A percentile compares a stretch with the other conserved stretches of the same genome.
Evolutionary conservation across 2,888 invertebrate species (phyloP).

Genomic region (Latrodectus hesperus): DNA sequence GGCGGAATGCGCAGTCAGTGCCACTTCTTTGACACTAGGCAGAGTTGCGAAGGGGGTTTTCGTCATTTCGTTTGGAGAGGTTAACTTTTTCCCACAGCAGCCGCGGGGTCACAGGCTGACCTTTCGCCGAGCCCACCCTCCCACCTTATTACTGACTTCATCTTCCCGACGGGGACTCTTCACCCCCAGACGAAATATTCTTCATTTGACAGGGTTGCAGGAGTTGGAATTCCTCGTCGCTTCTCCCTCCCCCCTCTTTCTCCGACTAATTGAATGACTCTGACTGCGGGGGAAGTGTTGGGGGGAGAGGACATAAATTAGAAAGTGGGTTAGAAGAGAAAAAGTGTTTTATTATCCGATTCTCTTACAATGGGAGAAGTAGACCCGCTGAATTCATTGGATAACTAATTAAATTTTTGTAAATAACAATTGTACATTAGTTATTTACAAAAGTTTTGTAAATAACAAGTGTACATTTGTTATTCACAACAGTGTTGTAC

Average conservation of each 20-base stretch:
- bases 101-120: conserved; percentile 54
- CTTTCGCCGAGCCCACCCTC: conserved; percentile 42
- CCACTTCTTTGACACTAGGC: background rate
- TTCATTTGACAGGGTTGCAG: conserved; percentile 52
- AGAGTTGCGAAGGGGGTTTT: conserved; percentile 37
- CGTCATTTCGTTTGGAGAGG: conserved; percentile 17
- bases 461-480: too few species aligned
- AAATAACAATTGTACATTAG: too few species aligned
- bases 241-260: too few species aligned
- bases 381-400: too few species aligned
- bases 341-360: too few species aligned
- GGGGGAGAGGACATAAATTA: background rate
- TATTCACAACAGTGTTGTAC: too few species aligned
- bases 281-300: background rate
- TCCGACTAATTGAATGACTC: conserved; percentile 51
- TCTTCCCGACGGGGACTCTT: conserved; percentile 16
- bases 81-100: conserved; percentile 65
- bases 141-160: conserved; percentile 49
- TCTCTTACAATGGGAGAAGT: too few species aligned
- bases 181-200: conserved; percentile 37
- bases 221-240: conserved; percentile 39
- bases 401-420: too few species aligned
- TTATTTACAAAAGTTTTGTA: too few species aligned
- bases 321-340: background rate
- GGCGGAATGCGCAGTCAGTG: background rate